Conservation (phyloP, 2,888 invertebrate genomes). For the Megastigmus dorsalis region DNA sequence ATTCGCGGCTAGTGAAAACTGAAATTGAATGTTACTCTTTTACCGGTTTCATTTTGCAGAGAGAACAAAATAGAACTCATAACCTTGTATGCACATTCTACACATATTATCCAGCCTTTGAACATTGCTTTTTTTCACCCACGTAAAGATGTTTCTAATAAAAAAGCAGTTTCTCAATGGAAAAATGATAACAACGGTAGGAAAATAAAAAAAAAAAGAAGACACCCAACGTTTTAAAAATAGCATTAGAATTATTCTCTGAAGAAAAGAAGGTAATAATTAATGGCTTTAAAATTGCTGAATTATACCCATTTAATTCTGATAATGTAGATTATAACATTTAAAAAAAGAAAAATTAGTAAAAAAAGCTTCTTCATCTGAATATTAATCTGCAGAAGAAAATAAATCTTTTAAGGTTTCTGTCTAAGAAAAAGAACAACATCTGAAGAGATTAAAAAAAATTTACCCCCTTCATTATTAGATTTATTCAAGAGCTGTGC, state of each 20-base stretch:
- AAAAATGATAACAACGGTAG: conserved; percentile 14
- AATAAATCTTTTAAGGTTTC: neutral
- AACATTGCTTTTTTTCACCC: conserved; percentile 69
- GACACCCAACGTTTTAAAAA: conserved; percentile 13
- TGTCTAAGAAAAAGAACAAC: neutral
- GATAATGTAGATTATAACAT: conserved; percentile 1
- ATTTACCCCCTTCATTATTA: conserved; percentile 5
- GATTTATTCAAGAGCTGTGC: neutral
- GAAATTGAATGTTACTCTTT: conserved; percentile 63
- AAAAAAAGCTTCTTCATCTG: neutral
- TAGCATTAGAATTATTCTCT: conserved; percentile 2
- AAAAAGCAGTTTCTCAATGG: conserved; percentile 39
- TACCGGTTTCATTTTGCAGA: conserved; percentile 71
- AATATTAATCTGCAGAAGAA: neutral
- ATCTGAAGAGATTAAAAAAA: conserved; percentile 24
- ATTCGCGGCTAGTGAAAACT: conserved; percentile 67
- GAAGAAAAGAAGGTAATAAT: conserved; percentile 12
- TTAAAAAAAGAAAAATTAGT: neutral
- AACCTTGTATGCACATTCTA: too few relatives aligned
- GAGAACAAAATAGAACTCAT: conserved; percentile 67
- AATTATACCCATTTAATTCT: conserved; percentile 7
- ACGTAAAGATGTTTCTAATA: conserved; percentile 66
- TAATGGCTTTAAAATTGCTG: conserved; percentile 17
- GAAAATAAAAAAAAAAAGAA: conserved; percentile 9
- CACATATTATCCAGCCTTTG: too few relatives aligned